Percentiles rank a stretch among this genome's conserved stretches.
Conservation (phyloP, 2,797 vertebrate genomes). For the Propithecus perrieri region DNA sequence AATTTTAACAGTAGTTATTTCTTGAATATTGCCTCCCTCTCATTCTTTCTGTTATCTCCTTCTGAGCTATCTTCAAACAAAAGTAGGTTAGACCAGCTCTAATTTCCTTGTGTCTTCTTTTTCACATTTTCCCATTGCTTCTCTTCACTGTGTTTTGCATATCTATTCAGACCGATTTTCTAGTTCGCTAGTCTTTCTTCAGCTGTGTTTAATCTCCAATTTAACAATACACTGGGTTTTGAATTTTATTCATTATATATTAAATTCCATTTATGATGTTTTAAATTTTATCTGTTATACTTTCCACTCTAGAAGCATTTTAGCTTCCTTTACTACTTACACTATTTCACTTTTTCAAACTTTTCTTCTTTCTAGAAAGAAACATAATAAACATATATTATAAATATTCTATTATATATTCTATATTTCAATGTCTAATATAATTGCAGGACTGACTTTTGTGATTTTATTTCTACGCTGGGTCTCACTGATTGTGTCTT, state of each 20-base stretch:
- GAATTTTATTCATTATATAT: neutral
- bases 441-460: neutral
- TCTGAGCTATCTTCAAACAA: neutral
- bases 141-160: neutral
- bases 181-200: neutral
- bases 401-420: neutral
- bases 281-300: neutral
- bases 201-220: neutral
- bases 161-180: neutral
- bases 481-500: neutral
- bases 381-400: neutral
- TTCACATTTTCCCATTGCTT: neutral
- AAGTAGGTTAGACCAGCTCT: neutral
- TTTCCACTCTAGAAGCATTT: neutral
- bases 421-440: neutral
- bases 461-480: neutral
- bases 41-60: neutral
- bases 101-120: neutral
- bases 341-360: neutral
- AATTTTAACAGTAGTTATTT: neutral
- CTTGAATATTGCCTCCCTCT: neutral
- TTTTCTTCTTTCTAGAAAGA: neutral
- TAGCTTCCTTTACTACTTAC: neutral
- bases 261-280: neutral
- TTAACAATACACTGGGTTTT: neutral